These are phyloP conservation scores for Hydropotes inermis DNA, from an alignment of 2,113 vertebrate species.

Conservation along the genomic window DNA sequence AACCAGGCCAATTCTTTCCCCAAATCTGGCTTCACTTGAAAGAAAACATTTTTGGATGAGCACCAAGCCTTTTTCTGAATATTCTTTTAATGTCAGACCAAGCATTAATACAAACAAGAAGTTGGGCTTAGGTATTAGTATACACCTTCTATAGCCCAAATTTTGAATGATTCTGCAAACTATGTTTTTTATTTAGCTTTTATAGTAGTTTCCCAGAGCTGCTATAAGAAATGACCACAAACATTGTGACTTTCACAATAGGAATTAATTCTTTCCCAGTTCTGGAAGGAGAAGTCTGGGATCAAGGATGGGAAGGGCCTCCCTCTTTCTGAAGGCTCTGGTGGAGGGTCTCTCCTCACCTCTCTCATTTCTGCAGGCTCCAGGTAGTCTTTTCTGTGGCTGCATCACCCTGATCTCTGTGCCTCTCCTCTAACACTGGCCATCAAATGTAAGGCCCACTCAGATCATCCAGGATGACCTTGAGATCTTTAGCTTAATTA, in stretches of 20 bases:
- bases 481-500: not conserved
- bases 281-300: not conserved
- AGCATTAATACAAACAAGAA: not conserved
- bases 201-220: not conserved
- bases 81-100: not conserved
- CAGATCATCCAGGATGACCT: not conserved
- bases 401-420: accelerated
- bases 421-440: not conserved
- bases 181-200: not conserved
- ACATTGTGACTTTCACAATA: not conserved
- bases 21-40: conserved; percentile 51
- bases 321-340: not conserved
- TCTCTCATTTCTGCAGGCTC: not conserved
- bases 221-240: not conserved
- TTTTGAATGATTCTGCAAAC: not conserved
- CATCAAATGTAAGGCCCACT: not conserved
- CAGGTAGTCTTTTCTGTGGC: not conserved
- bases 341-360: accelerated
- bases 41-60: conserved; percentile 66
- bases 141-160: not conserved
- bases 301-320: not conserved
- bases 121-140: not conserved
- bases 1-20: conserved; percentile 31
- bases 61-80: conserved; percentile 61
- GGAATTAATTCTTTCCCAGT: not conserved